Percentiles rank a stretch among this genome's conserved stretches.
These are phyloP conservation scores for Pachycephala philippinensis DNA, from an alignment of 2,113 vertebrate species.

Conservation along the genomic window DNA sequence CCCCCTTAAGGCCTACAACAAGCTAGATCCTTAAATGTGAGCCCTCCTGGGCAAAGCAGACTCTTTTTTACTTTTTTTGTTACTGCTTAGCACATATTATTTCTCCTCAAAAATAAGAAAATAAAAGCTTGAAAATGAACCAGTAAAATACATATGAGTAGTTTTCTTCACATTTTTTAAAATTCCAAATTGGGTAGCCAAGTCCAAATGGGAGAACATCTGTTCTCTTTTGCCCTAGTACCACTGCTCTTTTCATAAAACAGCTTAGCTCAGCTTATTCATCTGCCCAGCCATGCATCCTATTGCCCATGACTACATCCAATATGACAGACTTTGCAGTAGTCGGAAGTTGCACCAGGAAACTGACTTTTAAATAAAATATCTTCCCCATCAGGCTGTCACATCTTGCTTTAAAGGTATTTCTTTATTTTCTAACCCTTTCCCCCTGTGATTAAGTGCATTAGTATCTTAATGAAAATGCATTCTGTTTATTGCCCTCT, in stretches of 20 bases:
- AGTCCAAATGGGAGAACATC: background rate
- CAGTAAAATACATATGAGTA: background rate
- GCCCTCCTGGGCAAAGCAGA: background rate
- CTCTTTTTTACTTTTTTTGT: too few species aligned
- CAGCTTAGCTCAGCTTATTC: background rate
- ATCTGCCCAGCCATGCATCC: background rate
- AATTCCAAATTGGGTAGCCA: background rate
- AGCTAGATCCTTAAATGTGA: background rate
- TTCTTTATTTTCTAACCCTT: constrained; percentile 71
- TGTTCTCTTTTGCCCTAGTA: background rate
- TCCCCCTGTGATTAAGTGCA: constrained; percentile 82
- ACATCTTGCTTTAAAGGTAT: constrained; percentile 68
- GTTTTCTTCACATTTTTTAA: background rate
- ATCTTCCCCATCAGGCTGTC: constrained; percentile 47
- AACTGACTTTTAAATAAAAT: constrained; percentile 61
- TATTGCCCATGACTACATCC: background rate
- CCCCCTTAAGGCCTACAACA: background rate
- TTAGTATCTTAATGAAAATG: constrained; percentile 87
- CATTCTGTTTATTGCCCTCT: constrained; percentile 82
- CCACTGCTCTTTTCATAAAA: background rate
- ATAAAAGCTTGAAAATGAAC: background rate
- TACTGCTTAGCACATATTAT: background rate
- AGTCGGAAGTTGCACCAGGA: constrained; percentile 12
- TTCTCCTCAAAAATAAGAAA: background rate
- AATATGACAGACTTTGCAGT: background rate